A percentile compares a stretch with the other conserved stretches of the same genome.
Conservation (phyloP, 2,888 invertebrate species). For the Ypsolopha sequella region DNA sequence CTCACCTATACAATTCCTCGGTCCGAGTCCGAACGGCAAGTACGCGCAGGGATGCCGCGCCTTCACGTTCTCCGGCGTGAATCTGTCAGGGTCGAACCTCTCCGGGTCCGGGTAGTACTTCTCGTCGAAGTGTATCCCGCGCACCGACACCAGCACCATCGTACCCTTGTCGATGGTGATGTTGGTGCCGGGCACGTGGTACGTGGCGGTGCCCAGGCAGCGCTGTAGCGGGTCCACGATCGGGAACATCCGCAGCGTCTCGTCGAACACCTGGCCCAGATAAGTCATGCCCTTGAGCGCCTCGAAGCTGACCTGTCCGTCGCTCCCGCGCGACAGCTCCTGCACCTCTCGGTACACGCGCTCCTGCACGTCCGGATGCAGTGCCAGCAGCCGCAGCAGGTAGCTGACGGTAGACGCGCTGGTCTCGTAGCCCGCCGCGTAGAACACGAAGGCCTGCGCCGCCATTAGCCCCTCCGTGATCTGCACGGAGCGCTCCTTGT, state of each 20-base stretch:
- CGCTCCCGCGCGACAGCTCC: neutral
- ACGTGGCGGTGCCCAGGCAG: constrained; percentile 1
- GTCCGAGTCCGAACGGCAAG: constrained; percentile 14
- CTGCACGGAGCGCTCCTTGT: constrained; percentile 5
- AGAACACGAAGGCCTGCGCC: constrained; percentile 14
- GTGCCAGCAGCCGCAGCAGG: constrained; percentile 18
- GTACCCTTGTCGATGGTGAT: constrained; percentile 9
- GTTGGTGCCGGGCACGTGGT: constrained; percentile 12
- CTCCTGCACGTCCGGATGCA: constrained; percentile 9
- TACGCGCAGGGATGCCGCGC: constrained; percentile 12
- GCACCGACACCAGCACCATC: constrained; percentile 7
- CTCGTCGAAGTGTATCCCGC: constrained; percentile 13
- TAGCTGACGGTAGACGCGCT: constrained; percentile 23
- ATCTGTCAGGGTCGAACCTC: constrained; percentile 17
- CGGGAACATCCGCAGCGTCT: constrained; percentile 11
- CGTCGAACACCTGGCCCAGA: constrained; percentile 9
- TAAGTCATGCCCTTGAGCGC: constrained; percentile 7
- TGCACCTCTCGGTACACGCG: constrained; percentile 5
- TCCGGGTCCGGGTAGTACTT: constrained; percentile 13
- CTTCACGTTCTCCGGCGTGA: constrained; percentile 12
- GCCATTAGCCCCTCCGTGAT: constrained; percentile 11
- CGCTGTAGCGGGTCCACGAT: constrained; percentile 10
- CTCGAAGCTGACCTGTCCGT: constrained; percentile 4
- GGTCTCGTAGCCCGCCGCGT: constrained; percentile 26
- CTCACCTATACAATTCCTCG: constrained; percentile 14